phyloP scores from a whole-genome alignment of 2,113 vertebrate species.

The Cathartes aura region DNA sequence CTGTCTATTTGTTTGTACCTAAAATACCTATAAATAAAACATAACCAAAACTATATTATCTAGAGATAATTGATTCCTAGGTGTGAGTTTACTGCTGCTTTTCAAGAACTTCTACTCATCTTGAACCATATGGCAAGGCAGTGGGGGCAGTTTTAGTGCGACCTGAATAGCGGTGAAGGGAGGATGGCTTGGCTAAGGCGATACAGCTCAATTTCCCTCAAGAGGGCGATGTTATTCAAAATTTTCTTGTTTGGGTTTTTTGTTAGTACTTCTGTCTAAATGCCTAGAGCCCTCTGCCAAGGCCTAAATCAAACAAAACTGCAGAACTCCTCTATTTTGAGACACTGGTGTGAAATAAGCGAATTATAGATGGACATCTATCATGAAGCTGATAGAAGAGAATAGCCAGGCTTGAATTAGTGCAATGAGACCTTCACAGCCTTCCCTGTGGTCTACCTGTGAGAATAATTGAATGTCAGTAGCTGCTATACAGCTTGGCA shows the following conservation, averaged over 20 bases:
- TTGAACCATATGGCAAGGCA: not conserved
- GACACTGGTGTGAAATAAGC: not conserved
- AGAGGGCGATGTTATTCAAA: slow-evolving; percentile 13
- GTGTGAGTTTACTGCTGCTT: not conserved
- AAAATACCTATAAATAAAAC: not conserved
- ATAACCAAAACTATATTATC: not conserved
- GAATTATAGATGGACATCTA: not conserved
- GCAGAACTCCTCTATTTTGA: not conserved
- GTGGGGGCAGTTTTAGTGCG: not conserved
- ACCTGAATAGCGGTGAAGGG: not conserved
- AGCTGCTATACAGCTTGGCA: not conserved
- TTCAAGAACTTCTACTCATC: not conserved
- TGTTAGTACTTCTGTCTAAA: not conserved
- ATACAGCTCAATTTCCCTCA: not conserved
- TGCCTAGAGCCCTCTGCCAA: not conserved
- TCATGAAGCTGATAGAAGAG: not conserved
- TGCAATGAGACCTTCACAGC: not conserved
- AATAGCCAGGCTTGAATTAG: not conserved
- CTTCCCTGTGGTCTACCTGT: not conserved
- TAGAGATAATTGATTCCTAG: not conserved
- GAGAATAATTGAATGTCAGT: not conserved
- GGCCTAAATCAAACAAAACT: not conserved
- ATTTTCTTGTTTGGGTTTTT: not conserved
- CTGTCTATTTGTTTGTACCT: not conserved
- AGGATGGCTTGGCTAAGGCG: not conserved